Conservation (phyloP, 2,113 vertebrate species). For the Panurus biarmicus region DNA sequence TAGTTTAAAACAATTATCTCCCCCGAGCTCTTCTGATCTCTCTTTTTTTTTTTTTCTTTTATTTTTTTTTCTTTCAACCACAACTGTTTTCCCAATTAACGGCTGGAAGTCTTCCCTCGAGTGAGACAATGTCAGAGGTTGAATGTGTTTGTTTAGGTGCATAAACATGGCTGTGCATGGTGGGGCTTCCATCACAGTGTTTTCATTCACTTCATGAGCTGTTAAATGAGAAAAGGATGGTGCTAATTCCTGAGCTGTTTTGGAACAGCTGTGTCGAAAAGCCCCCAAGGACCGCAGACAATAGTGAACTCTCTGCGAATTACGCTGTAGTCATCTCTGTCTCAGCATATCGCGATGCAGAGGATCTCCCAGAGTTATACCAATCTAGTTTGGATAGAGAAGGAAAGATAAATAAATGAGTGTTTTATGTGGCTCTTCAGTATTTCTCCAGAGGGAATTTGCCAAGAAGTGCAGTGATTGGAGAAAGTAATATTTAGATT, state of each 20-base stretch:
- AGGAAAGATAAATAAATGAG: not conserved
- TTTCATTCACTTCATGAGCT: constrained; percentile 1
- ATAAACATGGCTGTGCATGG: not conserved
- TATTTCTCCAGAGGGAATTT: not conserved
- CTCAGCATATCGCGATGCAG: not conserved
- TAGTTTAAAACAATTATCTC: not conserved
- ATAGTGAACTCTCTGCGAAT: not conserved
- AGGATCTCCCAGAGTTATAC: not conserved
- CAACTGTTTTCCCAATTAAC: not conserved
- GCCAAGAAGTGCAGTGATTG: not conserved
- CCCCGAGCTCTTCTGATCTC: not conserved
- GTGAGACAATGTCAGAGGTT: constrained; percentile 3
- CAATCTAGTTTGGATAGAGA: not conserved
- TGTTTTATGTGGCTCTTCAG: not conserved
- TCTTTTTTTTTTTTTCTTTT: no score
- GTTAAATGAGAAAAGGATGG: not conserved
- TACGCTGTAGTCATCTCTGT: not conserved
- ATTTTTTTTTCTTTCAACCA: not conserved
- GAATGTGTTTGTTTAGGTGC: constrained; percentile 39
- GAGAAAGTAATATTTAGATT: not conserved
- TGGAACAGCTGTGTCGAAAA: constrained; percentile 2
- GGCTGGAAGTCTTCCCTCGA: not conserved
- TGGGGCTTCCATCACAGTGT: not conserved
- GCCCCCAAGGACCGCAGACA: not conserved
- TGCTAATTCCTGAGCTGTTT: not conserved